Evolutionary conservation across 2,888 invertebrate species (phyloP).

Genomic region (Fragum whitleyi): DNA sequence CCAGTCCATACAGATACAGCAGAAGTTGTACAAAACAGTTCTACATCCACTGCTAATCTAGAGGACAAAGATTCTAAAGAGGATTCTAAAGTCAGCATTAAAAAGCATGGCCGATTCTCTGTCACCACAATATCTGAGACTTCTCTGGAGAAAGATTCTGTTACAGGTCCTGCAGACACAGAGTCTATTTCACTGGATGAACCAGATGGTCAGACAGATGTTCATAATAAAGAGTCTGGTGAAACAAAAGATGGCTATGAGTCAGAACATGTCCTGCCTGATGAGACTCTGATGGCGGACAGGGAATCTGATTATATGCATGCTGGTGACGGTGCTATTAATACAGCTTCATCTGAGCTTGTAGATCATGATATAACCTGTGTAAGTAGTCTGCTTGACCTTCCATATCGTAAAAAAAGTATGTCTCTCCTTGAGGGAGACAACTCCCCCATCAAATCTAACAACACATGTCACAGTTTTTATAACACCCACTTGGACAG

Average conservation of each 20-base stretch:
- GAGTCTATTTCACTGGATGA: constrained; percentile 8
- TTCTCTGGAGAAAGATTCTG: neutral
- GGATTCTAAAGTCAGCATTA: constrained; percentile 24
- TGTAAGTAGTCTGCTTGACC: constrained; percentile 63
- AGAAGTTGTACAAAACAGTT: constrained; percentile 5
- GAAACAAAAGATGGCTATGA: constrained; percentile 22
- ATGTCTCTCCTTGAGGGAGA: constrained; percentile 64
- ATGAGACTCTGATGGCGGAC: neutral
- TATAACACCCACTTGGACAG: constrained; percentile 59
- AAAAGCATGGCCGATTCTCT: constrained; percentile 72
- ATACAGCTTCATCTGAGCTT: constrained; percentile 35
- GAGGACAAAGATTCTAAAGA: constrained; percentile 20
- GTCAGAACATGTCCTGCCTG: neutral
- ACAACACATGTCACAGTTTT: constrained; percentile 62
- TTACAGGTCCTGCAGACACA: constrained; percentile 18
- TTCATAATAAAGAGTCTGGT: constrained; percentile 12
- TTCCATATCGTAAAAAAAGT: constrained; percentile 65
- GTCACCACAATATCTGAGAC: constrained; percentile 70
- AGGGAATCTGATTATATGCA: constrained; percentile 2
- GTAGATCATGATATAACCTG: constrained; percentile 36
- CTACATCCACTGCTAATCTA: neutral
- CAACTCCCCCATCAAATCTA: constrained; percentile 55
- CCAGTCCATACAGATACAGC: constrained; percentile 2
- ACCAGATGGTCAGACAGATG: constrained; percentile 22
- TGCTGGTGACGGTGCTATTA: constrained; percentile 42